phyloP scores from a whole-genome alignment of 2,888 invertebrate species.

The Loripinus fragilis region DNA sequence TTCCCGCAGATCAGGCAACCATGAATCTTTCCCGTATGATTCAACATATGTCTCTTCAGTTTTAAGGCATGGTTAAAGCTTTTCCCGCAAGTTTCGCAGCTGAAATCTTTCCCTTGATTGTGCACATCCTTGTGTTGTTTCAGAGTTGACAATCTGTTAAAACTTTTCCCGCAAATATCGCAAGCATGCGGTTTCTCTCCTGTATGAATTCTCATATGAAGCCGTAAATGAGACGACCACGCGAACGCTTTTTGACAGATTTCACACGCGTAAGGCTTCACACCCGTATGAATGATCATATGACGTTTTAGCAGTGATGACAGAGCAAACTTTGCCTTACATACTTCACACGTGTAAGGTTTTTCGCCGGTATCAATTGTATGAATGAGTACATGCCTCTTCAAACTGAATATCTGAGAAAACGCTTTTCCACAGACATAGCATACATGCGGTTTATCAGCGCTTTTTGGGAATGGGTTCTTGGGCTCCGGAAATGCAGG shows the following conservation, averaged over 20 bases:
- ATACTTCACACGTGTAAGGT: not conserved
- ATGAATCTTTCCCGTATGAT: not conserved
- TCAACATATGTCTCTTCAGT: not conserved
- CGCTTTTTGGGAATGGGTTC: not conserved
- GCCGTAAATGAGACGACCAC: not conserved
- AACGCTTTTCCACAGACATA: not conserved
- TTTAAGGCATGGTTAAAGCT: not conserved
- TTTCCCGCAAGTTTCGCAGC: not conserved
- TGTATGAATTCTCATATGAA: not conserved
- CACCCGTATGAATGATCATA: not conserved
- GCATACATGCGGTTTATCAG: constrained; percentile 9
- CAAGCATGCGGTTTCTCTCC: not conserved
- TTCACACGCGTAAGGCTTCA: not conserved
- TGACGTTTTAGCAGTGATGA: not conserved
- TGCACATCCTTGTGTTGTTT: not conserved
- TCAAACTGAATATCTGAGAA: not conserved
- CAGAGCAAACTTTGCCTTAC: not conserved
- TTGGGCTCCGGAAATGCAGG: too few relatives aligned
- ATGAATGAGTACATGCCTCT: not conserved
- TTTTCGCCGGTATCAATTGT: not conserved
- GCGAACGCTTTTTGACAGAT: not conserved
- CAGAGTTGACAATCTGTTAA: not conserved
- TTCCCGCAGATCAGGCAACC: not conserved
- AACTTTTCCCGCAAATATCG: not conserved
- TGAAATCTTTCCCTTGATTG: not conserved